These are phyloP conservation scores for Crambe crambe DNA, from an alignment of 37 sponge, comb jelly and placozoan genomes.

Conservation along the genomic window DNA sequence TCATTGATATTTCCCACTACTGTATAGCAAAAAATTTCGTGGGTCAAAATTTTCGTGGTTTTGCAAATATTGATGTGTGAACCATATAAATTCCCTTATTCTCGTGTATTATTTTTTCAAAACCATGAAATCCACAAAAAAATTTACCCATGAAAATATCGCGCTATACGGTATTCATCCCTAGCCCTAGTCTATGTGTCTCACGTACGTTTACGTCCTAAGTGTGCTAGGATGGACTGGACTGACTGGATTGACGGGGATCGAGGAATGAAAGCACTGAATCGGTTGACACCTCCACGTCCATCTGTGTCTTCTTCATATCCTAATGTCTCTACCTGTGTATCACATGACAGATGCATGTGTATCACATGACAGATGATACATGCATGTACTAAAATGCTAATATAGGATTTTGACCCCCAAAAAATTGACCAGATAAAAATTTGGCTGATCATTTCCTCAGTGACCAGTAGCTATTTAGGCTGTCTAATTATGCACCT, in stretches of 20 bases:
- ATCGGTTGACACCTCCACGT: constrained; percentile 4
- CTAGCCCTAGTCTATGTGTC: no score
- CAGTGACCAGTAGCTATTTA: no score
- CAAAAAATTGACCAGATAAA: not conserved
- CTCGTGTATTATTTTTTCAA: no score
- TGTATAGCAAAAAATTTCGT: no score
- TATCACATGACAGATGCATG: not conserved
- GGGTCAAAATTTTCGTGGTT: no score
- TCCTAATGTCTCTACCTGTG: not conserved
- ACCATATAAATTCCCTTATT: no score
- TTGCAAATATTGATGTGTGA: no score
- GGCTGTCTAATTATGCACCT: not conserved
- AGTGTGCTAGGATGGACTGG: constrained; percentile 31
- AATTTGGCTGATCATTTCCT: no score
- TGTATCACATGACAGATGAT: constrained; percentile 9
- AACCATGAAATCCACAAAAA: no score
- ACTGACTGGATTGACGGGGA: constrained; percentile 42
- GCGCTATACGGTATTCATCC: no score
- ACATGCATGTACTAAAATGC: not conserved
- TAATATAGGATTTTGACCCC: not conserved
- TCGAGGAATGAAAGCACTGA: constrained; percentile 26
- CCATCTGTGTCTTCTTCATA: constrained; percentile 25
- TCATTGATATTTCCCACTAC: no score
- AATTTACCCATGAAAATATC: no score
- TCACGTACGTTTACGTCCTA: constrained; percentile 28